Evolutionary conservation across 2,888 invertebrate genomes (phyloP), one percentile per base, ranked within the genome.

Genomic region (Acrocera orbiculus): DNA sequence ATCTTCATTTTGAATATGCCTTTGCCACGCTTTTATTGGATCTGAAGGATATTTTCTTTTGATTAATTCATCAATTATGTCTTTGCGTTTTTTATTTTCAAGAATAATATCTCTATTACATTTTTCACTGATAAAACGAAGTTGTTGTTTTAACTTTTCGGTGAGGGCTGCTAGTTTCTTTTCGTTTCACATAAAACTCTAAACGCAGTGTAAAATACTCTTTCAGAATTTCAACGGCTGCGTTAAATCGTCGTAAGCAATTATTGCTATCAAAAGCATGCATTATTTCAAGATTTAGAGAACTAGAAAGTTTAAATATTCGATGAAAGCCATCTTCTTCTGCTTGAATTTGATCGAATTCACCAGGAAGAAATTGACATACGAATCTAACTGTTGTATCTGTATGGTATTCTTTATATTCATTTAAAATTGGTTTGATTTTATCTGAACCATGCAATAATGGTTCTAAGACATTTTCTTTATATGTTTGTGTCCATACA

Each of bases 401-500:
- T 0, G 96, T 95, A 56, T 90, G 83, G 59, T 95, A 95, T 56
- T 99, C 96, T 62, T 74, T 71, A 43, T 76, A 87, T 37, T 87
- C 86, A 0, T 69, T 54, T 39, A 77, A 63, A 5, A 73, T 41
- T 0, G 75, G 63, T 48, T 77, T 77, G 4, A 69, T 55, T 58
- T 77, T 77, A 5, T 76, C 76, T 0, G 66, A 66, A 19, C 90
- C 89, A 44, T 74, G 69, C 10, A 90, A 60, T 67, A 96, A 73
- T 0, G 80, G 73, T 53, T 95, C 95, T 26, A 98, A 62, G 0
- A 90, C 82, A 41, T 76, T 75, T 56, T 98, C 96, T 58, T 98
- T 98, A 56, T 98, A 98, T 27, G 69, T 67, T 60, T 95, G 90
- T 0, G 98, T 98, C 96, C 98, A 98, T 0, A 70, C 69, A 13